These are phyloP conservation scores for Rotaria sp. DNA, from an alignment of 2,888 invertebrate genomes.

Conservation along the genomic window DNA sequence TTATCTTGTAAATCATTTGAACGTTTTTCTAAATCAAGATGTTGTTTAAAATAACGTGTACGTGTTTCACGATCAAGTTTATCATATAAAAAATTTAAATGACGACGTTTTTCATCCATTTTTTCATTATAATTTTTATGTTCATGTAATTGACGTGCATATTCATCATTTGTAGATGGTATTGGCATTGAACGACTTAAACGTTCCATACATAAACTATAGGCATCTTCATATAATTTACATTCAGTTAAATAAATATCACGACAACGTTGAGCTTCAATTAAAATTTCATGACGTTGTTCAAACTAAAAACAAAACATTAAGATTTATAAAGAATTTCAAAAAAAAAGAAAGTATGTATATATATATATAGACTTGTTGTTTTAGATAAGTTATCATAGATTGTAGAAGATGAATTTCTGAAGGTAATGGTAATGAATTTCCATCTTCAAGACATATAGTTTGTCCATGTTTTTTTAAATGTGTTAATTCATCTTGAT, in stretches of 20 bases:
- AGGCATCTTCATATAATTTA: background rate
- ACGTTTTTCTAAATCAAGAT: background rate
- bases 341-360: too few relatives aligned
- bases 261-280: background rate
- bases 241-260: background rate
- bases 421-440: background rate
- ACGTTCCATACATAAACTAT: background rate
- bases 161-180: background rate
- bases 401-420: background rate
- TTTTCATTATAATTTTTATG: background rate
- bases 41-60: background rate
- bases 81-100: background rate
- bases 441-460: background rate
- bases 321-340: background rate
- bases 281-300: background rate
- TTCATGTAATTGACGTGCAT: background rate
- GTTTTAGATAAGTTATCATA: background rate
- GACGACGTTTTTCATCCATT: constrained; percentile 11
- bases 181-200: background rate
- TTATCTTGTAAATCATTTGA: constrained; percentile 22
- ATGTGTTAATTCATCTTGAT: background rate
- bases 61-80: constrained; percentile 5
- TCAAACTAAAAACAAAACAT: background rate
- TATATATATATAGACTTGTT: background rate
- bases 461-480: constrained; percentile 1